Evolutionary conservation across 2,113 vertebrate species (phyloP).

Genomic region (Gadus chalcogrammus): DNA sequence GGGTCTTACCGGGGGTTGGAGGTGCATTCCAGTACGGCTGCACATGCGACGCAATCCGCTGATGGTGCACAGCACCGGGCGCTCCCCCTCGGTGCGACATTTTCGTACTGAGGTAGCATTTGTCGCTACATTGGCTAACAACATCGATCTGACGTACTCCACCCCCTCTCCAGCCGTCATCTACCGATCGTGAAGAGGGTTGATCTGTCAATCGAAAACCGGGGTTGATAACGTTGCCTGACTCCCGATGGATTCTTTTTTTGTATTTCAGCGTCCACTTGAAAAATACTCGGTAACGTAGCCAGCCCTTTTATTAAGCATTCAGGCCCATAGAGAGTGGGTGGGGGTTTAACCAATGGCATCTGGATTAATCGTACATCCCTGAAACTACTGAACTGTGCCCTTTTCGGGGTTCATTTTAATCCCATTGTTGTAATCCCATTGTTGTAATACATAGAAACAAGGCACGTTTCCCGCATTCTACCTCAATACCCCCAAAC

Average conservation of each 20-base stretch:
- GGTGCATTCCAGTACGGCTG: conserved; percentile 31
- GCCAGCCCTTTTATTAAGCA: conserved; percentile 30
- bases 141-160: conserved; percentile 36
- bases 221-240: conserved; percentile 26
- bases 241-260: conserved; percentile 28
- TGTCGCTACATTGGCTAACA: conserved; percentile 60
- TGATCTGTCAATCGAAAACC: conserved; percentile 23
- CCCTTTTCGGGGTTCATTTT: neutral
- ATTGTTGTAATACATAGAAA: neutral
- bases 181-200: conserved; percentile 24
- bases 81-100: conserved; percentile 63
- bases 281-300: conserved; percentile 6
- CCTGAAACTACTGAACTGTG: neutral
- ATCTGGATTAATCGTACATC: conserved; percentile 17
- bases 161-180: conserved; percentile 42
- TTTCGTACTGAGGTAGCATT: conserved; percentile 57
- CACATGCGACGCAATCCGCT: conserved; percentile 54
- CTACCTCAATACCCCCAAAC: conserved; percentile 60
- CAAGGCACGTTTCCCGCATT: conserved; percentile 18
- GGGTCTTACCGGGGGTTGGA: conserved; percentile 26
- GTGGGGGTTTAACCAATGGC: conserved; percentile 43
- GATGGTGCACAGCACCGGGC: conserved; percentile 61
- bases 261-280: neutral
- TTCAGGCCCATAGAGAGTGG: conserved; percentile 46
- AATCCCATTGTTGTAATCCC: neutral